A percentile compares a stretch with the other conserved stretches of the same genome.
Evolutionary conservation across 2,113 vertebrate genomes (phyloP).

Genomic region (Lepisosteus oculatus): DNA sequence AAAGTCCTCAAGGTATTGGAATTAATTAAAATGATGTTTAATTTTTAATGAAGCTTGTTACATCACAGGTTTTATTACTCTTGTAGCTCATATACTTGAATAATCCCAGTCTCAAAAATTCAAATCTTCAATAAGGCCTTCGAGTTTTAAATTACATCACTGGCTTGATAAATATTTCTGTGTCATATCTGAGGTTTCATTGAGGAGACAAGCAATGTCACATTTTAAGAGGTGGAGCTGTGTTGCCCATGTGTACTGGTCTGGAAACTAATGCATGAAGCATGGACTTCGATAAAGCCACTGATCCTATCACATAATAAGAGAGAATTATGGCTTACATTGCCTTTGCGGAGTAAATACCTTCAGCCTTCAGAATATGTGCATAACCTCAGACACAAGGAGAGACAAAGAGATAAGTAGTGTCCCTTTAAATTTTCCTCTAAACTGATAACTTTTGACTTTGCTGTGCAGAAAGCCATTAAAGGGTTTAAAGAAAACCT

Average conservation of each 20-base stretch:
- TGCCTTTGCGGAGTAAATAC: too few species aligned
- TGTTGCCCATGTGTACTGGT: neutral
- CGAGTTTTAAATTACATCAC: too few species aligned
- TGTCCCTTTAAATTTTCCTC: neutral
- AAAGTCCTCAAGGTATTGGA: too few species aligned
- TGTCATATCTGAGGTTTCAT: too few species aligned
- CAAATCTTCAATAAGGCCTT: too few species aligned
- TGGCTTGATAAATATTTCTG: too few species aligned
- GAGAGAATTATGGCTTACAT: neutral
- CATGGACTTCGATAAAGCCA: neutral
- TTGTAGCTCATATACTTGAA: too few species aligned
- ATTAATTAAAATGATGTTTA: too few species aligned
- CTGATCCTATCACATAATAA: neutral
- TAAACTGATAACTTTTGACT: neutral
- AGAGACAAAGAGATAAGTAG: neutral
- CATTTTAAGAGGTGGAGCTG: neutral
- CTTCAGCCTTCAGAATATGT: too few species aligned
- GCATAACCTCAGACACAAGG: neutral
- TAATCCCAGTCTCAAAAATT: too few species aligned
- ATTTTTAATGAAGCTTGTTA: too few species aligned
- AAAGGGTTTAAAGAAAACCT: neutral
- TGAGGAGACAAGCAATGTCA: neutral
- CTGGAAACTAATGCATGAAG: neutral
- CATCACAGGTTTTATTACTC: too few species aligned
- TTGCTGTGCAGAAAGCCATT: neutral